These are phyloP conservation scores for Rousettus leschenaultii DNA, from an alignment of 2,113 vertebrate genomes.

Conservation along the genomic window DNA sequence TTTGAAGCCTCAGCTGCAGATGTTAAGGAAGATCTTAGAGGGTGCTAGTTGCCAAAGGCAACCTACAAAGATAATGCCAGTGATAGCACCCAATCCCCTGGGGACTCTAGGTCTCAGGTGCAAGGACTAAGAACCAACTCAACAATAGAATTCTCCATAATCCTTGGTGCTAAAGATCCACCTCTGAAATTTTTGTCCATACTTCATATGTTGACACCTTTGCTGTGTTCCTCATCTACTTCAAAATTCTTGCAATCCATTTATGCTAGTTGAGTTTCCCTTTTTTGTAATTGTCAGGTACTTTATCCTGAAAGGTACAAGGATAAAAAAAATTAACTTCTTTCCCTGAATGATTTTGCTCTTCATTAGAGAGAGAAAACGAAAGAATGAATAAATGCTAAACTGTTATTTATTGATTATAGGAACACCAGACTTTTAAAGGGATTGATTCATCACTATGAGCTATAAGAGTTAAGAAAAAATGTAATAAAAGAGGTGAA, in stretches of 20 bases:
- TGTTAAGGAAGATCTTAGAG: not conserved
- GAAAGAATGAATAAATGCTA: not conserved
- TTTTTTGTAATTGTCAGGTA: not conserved
- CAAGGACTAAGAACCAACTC: not conserved
- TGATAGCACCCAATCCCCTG: not conserved
- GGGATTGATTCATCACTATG: not conserved
- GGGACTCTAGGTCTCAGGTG: not conserved
- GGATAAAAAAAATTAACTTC: not conserved
- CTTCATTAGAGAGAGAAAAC: not conserved
- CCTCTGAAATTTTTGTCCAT: not conserved
- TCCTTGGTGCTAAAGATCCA: not conserved
- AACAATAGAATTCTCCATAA: not conserved
- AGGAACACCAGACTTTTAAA: not conserved
- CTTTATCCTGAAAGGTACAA: not conserved
- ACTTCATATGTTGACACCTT: not conserved
- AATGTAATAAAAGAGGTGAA: not conserved
- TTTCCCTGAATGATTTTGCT: not conserved
- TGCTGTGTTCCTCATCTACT: not conserved
- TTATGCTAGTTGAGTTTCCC: not conserved
- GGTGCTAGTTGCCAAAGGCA: not conserved
- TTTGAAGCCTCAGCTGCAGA: not conserved
- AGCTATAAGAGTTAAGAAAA: not conserved
- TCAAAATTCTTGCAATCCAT: not conserved
- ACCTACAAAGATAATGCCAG: not conserved
- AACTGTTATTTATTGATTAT: not conserved